phyloP scores from a whole-genome alignment of 1,140 invertebrate species.

The Aphelinus certus region DNA sequence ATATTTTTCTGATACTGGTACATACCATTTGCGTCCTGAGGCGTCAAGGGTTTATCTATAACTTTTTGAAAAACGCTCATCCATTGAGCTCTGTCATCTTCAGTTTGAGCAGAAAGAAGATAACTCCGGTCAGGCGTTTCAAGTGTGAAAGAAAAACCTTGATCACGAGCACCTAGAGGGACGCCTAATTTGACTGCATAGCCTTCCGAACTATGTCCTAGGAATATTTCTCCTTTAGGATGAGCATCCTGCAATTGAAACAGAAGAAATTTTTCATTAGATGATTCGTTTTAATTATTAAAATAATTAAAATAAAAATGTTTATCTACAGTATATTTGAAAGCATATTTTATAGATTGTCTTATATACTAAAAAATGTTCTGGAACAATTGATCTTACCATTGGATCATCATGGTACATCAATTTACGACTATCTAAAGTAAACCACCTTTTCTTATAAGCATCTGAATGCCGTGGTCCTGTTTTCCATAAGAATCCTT shows the following conservation, averaged over 20 bases:
- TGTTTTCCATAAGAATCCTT: conserved; percentile 91
- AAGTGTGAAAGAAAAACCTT: conserved; percentile 86
- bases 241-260: conserved; percentile 73
- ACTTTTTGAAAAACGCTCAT: conserved; percentile 79
- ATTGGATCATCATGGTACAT: conserved; percentile 91
- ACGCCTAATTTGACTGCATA: conserved; percentile 74
- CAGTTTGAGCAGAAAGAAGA: conserved; percentile 82
- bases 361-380: neutral
- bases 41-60: conserved; percentile 79
- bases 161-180: conserved; percentile 76
- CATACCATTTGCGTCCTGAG: conserved; percentile 83
- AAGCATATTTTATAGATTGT: neutral
- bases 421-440: conserved; percentile 86
- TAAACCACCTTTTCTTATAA: conserved; percentile 88
- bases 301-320: conserved; percentile 20
- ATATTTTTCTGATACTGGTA: conserved; percentile 43
- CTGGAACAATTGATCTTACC: conserved; percentile 60
- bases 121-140: conserved; percentile 84
- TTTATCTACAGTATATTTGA: no score
- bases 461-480: conserved; percentile 82
- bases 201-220: conserved; percentile 80
- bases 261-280: neutral
- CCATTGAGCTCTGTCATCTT: conserved; percentile 83
- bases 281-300: neutral
- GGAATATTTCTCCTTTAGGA: conserved; percentile 91